Evolutionary conservation across 1,140 invertebrate species (phyloP), one percentile per base, ranked within the genome.

Genomic region (Metaphire vulgaris): DNA sequence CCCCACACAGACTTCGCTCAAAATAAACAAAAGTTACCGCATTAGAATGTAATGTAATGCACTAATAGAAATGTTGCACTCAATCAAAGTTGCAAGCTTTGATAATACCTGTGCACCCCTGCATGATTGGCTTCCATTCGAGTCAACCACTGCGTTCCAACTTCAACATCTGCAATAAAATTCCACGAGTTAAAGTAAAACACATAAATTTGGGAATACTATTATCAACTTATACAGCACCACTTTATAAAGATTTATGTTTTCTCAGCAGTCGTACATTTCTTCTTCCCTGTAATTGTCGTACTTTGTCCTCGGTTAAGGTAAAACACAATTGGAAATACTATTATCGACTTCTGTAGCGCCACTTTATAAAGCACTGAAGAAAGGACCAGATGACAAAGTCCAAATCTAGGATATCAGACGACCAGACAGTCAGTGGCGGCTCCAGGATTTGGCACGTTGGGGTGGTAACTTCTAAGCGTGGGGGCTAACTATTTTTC

Each of bases 61-160:
- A 69, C 6, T 12, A 69, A 69, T 69, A 26, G 30, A 69, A 69
- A 69, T 69, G 14, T 12, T 31, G 30, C 67, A 26, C 14, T 69
- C n/a, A 31, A n/a, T n/a, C 67, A 14, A 31, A 69, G n/a, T 69
- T 2, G 6, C 67, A 28, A 6, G 6, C 2, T 26, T 26, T 31
- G 26, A 69, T 69, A 26, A 2, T 26, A 76, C 84, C 86, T 81
- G 77, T 87, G 86, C 12, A 87, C 79, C 21, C 85, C 85, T 80
- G 80, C 85, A 74, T 74, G 64, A 76, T 81, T 83, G 76, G 84
- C 85, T 72, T 86, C 84, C 76, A 86, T 81, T n/a, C 86, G 76
- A 2, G 82, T 86, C 66, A 78, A 64, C 86, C 86, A 87, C 1
- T 74, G 69, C 21, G 82, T 83, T 1, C 86, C 86, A 69, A 87